These are phyloP conservation scores for Drosophila neoperkinsi DNA, from an alignment of 2,888 invertebrate species.

Conservation along the genomic window DNA sequence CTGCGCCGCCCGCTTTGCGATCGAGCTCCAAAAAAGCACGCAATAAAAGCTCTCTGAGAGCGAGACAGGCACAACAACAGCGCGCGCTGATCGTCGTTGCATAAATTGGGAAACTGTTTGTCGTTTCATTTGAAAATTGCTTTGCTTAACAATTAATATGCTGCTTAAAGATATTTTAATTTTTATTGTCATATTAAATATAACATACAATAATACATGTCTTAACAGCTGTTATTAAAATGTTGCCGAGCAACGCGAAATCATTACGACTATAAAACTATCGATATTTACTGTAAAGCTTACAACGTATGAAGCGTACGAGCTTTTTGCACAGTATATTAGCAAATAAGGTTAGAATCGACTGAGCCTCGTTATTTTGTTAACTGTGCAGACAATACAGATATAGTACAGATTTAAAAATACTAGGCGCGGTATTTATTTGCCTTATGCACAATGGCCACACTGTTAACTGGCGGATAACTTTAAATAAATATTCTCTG, in stretches of 20 bases:
- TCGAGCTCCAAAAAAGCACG: conserved; percentile 63
- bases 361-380: neutral
- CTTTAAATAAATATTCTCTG: conserved; percentile 1
- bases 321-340: neutral
- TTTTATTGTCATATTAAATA: neutral
- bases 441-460: neutral
- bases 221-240: neutral
- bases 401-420: neutral
- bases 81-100: neutral
- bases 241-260: neutral
- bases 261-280: neutral
- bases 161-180: neutral
- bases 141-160: neutral
- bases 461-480: neutral
- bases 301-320: neutral
- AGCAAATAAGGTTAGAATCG: neutral
- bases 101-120: neutral
- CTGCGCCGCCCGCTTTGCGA: conserved; percentile 59
- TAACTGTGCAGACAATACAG: neutral
- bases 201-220: neutral
- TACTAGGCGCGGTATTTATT: conserved; percentile 3
- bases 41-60: conserved; percentile 45
- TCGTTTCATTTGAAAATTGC: neutral
- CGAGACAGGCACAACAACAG: conserved; percentile 38
- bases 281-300: conserved; percentile 8